These are phyloP conservation scores for Bombus cullumanus DNA, from an alignment of 1,140 invertebrate genomes.

Conservation along the genomic window DNA sequence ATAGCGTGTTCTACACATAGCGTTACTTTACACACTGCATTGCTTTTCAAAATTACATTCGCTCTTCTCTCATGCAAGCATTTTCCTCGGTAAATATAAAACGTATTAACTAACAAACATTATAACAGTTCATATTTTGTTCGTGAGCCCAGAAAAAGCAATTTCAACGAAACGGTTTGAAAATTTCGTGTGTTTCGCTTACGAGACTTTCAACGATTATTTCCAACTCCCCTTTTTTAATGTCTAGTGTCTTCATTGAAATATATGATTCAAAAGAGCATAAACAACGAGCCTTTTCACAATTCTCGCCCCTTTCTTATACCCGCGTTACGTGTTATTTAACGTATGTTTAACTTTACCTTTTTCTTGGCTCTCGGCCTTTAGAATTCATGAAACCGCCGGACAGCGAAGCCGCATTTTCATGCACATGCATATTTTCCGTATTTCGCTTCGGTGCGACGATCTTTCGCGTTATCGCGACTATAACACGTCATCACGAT, in stretches of 20 bases:
- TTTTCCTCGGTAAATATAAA: neutral
- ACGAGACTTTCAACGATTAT: neutral
- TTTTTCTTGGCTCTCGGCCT: neutral
- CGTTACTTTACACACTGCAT: neutral
- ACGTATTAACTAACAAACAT: neutral
- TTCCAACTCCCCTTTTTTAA: neutral
- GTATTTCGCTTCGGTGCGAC: neutral
- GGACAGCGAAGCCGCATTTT: neutral
- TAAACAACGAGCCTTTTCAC: constrained; percentile 20
- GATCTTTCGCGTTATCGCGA: neutral
- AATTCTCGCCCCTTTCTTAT: neutral
- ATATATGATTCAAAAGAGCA: constrained; percentile 32
- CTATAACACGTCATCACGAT: neutral
- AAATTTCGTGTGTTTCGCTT: neutral
- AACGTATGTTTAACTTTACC: neutral
- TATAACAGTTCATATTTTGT: neutral
- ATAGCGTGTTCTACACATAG: neutral
- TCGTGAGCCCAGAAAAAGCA: neutral
- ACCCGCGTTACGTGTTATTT: neutral
- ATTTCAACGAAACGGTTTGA: constrained; percentile 14
- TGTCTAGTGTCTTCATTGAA: constrained; percentile 10
- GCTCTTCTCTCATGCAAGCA: neutral
- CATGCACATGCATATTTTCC: neutral
- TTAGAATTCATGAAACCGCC: neutral
- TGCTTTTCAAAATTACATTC: neutral